phyloP scores from a whole-genome alignment of 2,797 vertebrate genomes.

The Dipus sagitta region DNA sequence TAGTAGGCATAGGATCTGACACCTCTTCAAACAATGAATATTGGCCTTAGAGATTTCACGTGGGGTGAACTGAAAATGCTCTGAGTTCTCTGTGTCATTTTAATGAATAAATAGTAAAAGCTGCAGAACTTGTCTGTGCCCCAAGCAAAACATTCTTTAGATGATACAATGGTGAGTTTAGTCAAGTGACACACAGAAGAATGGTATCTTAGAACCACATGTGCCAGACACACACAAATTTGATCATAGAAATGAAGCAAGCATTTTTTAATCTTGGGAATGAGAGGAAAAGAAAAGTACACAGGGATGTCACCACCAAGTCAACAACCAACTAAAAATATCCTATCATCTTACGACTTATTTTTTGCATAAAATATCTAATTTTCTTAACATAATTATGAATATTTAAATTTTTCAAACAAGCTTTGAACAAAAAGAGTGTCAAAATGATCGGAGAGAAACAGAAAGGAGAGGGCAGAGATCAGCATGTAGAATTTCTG shows the following conservation, averaged over 20 bases:
- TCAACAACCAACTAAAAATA: neutral
- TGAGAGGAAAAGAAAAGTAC: neutral
- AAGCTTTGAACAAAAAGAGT: conserved; percentile 55
- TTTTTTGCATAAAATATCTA: conserved; percentile 59
- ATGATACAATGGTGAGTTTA: neutral
- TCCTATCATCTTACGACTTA: conserved; percentile 53
- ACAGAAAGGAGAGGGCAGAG: neutral
- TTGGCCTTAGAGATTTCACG: conserved; percentile 11
- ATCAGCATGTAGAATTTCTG: neutral
- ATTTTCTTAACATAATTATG: conserved; percentile 61
- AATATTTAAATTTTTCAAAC: conserved; percentile 62
- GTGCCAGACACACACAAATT: conserved; percentile 41
- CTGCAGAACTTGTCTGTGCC: neutral
- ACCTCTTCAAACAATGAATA: conserved; percentile 48
- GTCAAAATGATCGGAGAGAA: conserved; percentile 40
- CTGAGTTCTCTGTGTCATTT: conserved; percentile 57
- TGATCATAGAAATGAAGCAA: conserved; percentile 45
- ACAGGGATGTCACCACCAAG: conserved; percentile 36
- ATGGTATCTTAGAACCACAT: conserved; percentile 8
- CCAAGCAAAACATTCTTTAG: neutral
- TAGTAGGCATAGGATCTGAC: conserved; percentile 57
- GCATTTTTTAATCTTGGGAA: conserved; percentile 32
- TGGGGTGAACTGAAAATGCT: conserved; percentile 32
- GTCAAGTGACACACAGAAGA: neutral
- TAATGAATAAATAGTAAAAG: conserved; percentile 57